Evolutionary conservation across 2,888 invertebrate species (phyloP).

Genomic region (Cyclophora punctaria): DNA sequence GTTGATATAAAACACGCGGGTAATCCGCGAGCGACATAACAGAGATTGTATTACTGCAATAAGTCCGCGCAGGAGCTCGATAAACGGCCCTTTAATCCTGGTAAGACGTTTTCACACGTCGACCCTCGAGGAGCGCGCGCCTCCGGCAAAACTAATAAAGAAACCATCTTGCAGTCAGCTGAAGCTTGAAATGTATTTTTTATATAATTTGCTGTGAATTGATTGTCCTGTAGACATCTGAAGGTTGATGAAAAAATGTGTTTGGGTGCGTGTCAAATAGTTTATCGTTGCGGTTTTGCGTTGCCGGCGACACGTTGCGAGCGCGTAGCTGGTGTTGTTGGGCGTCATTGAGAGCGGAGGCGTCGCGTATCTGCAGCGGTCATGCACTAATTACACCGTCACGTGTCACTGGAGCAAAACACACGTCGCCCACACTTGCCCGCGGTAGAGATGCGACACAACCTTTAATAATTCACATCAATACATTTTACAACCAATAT

Average conservation of each 20-base stretch:
- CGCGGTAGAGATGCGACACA: neutral
- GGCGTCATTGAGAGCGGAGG: constrained; percentile 13
- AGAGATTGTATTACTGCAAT: constrained; percentile 71
- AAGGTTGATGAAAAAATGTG: constrained; percentile 15
- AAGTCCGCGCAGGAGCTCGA: constrained; percentile 58
- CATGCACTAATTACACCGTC: constrained; percentile 67
- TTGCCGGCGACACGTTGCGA: constrained; percentile 6
- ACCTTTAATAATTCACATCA: no score
- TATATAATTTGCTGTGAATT: constrained; percentile 74
- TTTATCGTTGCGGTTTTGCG: neutral
- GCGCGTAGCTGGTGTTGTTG: constrained; percentile 17
- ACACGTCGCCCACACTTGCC: constrained; percentile 35
- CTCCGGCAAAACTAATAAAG: constrained; percentile 73
- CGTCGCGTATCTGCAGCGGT: constrained; percentile 35
- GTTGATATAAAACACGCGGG: constrained; percentile 46
- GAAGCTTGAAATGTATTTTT: constrained; percentile 76
- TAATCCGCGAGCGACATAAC: constrained; percentile 68
- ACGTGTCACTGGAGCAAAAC: constrained; percentile 61
- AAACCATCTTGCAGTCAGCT: constrained; percentile 72
- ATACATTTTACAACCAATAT: no score
- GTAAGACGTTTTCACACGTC: constrained; percentile 69
- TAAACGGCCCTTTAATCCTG: constrained; percentile 66
- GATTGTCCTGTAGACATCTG: constrained; percentile 57
- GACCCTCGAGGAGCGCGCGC: constrained; percentile 40
- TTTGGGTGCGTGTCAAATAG: neutral